These are phyloP conservation scores for Pogonomyrmex barbatus DNA, from an alignment of 1,140 invertebrate genomes.

Conservation along the genomic window DNA sequence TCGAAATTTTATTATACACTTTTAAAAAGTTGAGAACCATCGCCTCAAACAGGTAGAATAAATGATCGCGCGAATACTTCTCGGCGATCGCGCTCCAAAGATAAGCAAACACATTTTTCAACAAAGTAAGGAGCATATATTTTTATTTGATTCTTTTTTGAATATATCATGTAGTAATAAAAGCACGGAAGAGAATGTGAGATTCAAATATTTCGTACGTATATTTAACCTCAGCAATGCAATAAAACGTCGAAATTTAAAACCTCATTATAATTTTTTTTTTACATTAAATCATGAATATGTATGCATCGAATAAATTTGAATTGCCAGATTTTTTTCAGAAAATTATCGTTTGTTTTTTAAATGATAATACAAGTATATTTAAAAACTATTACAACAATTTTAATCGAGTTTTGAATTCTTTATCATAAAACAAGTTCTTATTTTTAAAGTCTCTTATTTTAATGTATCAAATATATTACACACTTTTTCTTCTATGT, in stretches of 20 bases:
- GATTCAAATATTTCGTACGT: slow-evolving; percentile 12
- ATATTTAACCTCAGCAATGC: slow-evolving; percentile 22
- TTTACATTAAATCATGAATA: neutral
- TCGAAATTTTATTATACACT: neutral
- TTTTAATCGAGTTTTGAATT: slow-evolving; percentile 11
- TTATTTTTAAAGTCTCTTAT: neutral
- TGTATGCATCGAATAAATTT: neutral
- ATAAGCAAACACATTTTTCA: slow-evolving; percentile 57
- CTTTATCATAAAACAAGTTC: neutral
- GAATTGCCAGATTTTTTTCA: neutral
- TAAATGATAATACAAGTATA: neutral
- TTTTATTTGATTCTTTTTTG: slow-evolving; percentile 52
- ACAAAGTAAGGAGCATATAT: slow-evolving; percentile 43
- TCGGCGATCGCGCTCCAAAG: slow-evolving; percentile 45
- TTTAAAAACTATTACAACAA: neutral
- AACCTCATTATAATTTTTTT: neutral
- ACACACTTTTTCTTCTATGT: neutral
- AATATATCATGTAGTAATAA: slow-evolving; percentile 44
- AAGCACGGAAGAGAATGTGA: neutral
- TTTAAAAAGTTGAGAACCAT: slow-evolving; percentile 56
- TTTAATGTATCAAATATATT: neutral
- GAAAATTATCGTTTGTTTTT: neutral
- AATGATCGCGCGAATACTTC: slow-evolving; percentile 44
- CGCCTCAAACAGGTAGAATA: slow-evolving; percentile 51
- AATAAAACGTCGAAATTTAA: slow-evolving; percentile 24